Percentiles rank a stretch among this genome's conserved stretches.
These are phyloP conservation scores for Argya squamiceps DNA, from an alignment of 2,797 vertebrate genomes.

Conservation along the genomic window DNA sequence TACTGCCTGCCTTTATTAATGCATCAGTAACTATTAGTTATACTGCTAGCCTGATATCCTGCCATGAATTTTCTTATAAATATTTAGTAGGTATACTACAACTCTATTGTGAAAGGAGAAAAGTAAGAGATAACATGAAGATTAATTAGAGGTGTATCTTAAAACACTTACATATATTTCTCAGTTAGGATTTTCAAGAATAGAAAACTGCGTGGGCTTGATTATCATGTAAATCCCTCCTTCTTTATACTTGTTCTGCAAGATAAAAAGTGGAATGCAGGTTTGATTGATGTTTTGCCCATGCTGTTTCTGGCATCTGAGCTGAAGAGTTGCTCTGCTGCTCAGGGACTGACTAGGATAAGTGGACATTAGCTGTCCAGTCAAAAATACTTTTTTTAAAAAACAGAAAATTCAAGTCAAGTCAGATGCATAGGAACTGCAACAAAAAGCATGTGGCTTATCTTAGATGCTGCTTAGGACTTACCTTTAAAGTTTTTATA, in stretches of 20 bases:
- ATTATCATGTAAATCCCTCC: not conserved
- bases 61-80: not conserved
- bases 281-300: not conserved
- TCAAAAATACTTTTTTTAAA: not conserved
- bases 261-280: not conserved
- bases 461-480: not conserved
- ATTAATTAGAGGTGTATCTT: not conserved
- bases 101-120: not conserved
- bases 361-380: not conserved
- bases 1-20: constrained; percentile 17
- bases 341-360: not conserved
- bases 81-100: not conserved
- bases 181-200: not conserved
- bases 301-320: not conserved
- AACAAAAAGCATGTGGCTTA: not conserved
- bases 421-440: not conserved
- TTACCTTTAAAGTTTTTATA: not conserved
- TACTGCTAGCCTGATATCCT: not conserved
- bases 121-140: not conserved
- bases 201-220: not conserved
- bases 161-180: not conserved
- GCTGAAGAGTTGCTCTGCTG: not conserved
- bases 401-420: not conserved
- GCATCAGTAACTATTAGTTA: constrained; percentile 9
- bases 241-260: not conserved